Evolutionary conservation across 2,113 vertebrate genomes (phyloP), one percentile per base, ranked within the genome.

Genomic region (Lophius piscatorius): DNA sequence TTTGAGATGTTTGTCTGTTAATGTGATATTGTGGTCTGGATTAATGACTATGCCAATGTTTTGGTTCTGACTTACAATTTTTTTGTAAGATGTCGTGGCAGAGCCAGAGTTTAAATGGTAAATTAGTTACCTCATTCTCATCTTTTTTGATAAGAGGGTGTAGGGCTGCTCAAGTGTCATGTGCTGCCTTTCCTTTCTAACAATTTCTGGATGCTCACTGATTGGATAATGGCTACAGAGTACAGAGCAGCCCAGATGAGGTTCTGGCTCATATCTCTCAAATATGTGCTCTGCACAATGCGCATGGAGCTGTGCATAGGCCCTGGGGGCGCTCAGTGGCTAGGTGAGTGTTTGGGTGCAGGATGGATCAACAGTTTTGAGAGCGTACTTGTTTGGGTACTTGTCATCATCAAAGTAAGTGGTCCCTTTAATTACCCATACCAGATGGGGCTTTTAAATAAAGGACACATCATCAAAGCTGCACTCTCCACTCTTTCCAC

Each of bases 371-470:
- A 74, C 75, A 74, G 70, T 85, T 75, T 71, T 23, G 62, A 6
- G 69, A 45, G 64, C 18, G 6, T 57, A 59, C 83, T 81, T 80
- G 75, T 80, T 56, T 62, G 63, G 52, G 79, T 42, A 71, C 85
- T 90, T 74, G 74, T 86, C 66, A 66, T 81, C 80, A 88, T 90
- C 87, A 92, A 91, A 90, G 89, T 77, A 87, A 89, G 87, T 81
- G 81, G 48, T 48, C 62, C 39, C 42, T 87, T 90, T 91, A 91
- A 91, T 92, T 89, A 91, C 88, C 64, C 89, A 90, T 90, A 79
- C 78, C 84, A 91, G 85, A 92, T 90, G 87, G 76, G 88, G 76
- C 63, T 84, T 87, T 91, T 92, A 92, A 92, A 91, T 88, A 91
- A 80, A 67, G 81, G 79, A 80, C 70, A 82, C 72, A 89, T 86